Base-by-base conservation (phyloP, 1,140 invertebrate species). In the Tetranychus urticae region DNA sequence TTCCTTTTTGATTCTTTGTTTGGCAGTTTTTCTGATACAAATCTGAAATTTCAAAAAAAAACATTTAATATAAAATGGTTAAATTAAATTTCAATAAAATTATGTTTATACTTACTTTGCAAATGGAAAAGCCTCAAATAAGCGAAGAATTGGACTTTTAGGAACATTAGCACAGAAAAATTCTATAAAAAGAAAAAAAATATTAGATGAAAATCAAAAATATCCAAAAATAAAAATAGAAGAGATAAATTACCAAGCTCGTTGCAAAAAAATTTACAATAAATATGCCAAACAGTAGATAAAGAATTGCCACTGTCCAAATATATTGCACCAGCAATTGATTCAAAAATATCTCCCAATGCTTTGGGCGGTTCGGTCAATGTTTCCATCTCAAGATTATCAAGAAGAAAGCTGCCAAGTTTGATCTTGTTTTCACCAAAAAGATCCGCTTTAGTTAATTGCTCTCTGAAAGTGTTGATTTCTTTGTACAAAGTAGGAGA, bases 311-410 rank as follows among this genome's bases (percentile, higher is more conserved):
- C 79, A 69, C 80, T 82, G 75, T 97, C 92, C 10, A 97, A 71
- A 70, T 83, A 97, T 63, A 97, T 82, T 0, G 91, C 92, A 7
- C 89, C 92, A 58, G 85, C 82, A 0, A 93, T 69, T 0, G 90
- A 86, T 74, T 97, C 92, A 71, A 93, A 88, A 55, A 97, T 77
- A 72, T 97, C 91, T 3, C 89, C 89, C 13, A 97, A 74, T n/a
- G 82, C 81, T 78, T 97, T 97, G 0, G 93, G 93, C 1, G 93
- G 87, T 71, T 96, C 88, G 39, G 77, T 66, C 60, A 79, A 77
- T 66, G 78, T 74, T 4, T 88, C 73, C 64, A 81, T 80, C 66
- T 82, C 79, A 0, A 80, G 79, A 12, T 62, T 59, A 23, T 14
- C 58, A 14, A 13, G 57, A 10, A 45, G 36, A 10, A 66, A 31